Evolutionary conservation across 2,113 vertebrate species (phyloP), one percentile per base, ranked within the genome.

Genomic region (Macquaria australasica): DNA sequence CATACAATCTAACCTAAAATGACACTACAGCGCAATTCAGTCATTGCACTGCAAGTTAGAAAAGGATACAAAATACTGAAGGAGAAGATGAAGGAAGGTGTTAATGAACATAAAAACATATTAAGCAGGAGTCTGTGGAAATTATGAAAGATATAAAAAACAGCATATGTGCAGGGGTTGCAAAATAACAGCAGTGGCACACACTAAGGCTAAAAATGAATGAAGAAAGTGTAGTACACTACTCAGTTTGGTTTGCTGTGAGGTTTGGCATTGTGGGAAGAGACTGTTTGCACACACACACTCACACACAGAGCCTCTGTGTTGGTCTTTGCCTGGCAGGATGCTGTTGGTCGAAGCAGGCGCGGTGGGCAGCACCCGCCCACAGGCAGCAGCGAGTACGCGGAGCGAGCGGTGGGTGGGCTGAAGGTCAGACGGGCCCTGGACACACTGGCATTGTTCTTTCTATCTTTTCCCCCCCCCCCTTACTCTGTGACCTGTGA

Each of bases 381-480:
- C 78, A 91, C 83, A 48, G 73, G 69, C 83, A 68, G 59, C 21
- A 79, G 80, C 50, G 12, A 87, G 87, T 82, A 73, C 73, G n/a
- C 62, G 45, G 62, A 83, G 74, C 82, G 25, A 86, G 83, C 58
- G 1, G 85, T 90, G 92, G 92, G 92, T 90, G 89, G 87, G 78
- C 88, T 89, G 86, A 93, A 94, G 88, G 92, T 93, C 93, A 92
- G 73, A 82, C 34, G 37, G 39, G 53, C 87, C 85, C 64, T 48
- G 85, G 76, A 90, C 86, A 90, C 87, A 70, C 78, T 53, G 37
- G 56, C 63, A 66, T 86, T 84, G 84, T 88, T 85, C 79, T 79
- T 34, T 63, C 72, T 73, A 12, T 79, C 18, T 48, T 18, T 43
- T 70, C 39, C 60, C 12, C 12, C 21, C 8, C 28, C 60, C 64